Percentiles rank a stretch among this genome's conserved stretches.
Evolutionary conservation across 23 tunicate genomes (phyloP).

Genomic region (Halocynthia roretzi): DNA sequence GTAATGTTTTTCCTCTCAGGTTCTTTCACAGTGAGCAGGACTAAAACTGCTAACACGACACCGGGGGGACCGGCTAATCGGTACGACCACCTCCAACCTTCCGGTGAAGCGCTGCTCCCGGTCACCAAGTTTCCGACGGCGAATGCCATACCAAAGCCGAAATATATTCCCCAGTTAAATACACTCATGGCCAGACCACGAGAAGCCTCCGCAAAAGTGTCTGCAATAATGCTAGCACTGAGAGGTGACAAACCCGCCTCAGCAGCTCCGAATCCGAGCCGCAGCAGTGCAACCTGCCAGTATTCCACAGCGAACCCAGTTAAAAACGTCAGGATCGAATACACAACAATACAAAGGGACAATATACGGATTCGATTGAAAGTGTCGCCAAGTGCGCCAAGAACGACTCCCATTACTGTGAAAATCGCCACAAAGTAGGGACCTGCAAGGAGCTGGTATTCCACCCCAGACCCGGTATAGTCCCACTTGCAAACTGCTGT

Average conservation of each 20-base stretch:
- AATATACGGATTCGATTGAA: constrained; percentile 67
- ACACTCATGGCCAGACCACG: constrained; percentile 86
- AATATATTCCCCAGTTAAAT: constrained; percentile 92
- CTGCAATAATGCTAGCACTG: constrained; percentile 79
- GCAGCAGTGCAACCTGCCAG: constrained; percentile 66
- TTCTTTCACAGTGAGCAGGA: constrained; percentile 46
- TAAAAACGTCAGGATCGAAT: constrained; percentile 49
- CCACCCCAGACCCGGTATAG: constrained; percentile 70
- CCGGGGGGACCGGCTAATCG: constrained; percentile 63
- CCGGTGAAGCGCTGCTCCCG: constrained; percentile 23
- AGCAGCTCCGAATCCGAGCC: constrained; percentile 81
- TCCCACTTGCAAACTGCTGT: constrained; percentile 60
- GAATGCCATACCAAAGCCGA: constrained; percentile 90
- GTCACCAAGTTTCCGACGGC: constrained; percentile 74
- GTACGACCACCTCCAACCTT: constrained; percentile 90
- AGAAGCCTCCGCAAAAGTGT: constrained; percentile 41
- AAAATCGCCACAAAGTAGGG: constrained; percentile 87
- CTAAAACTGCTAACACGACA: constrained; percentile 41
- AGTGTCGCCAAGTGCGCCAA: constrained; percentile 72
- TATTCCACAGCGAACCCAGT: constrained; percentile 63
- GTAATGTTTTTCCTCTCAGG: constrained; percentile 52
- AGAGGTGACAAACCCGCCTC: constrained; percentile 85
- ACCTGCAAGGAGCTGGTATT: constrained; percentile 83
- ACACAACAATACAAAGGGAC: constrained; percentile 43
- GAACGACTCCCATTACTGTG: constrained; percentile 65